Base-by-base conservation (phyloP, 2,888 invertebrate species). In the Tetramorium bicarinatum region DNA sequence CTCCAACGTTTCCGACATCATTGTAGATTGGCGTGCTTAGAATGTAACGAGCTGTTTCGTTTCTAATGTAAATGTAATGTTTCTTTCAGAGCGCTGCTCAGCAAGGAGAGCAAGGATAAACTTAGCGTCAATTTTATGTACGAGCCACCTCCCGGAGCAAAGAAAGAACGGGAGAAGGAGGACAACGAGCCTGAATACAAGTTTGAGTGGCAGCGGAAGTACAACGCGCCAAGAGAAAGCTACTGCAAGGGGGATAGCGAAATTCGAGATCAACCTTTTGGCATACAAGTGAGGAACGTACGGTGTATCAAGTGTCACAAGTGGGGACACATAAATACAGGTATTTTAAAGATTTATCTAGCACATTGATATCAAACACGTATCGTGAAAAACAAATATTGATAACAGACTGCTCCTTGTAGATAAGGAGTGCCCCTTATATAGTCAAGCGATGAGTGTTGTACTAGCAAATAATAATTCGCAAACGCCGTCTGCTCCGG, bases 181-280 rank as follows among this genome's bases (percentile, higher is more conserved):
- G 98, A 98, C 91, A 98, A 98, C 94, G 99, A 99, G 94, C 98
- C 98, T 0, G 99, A 99, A 92, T 99, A 98, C 93, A 99, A 99
- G 95, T 99, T 99, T 95, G 99, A 99, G 94, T 99, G 99, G 99
- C 99, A 99, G 95, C 96, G 99, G 66, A 99, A 99, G 95, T 99
- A 99, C 93, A 99, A 99, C 95, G 99, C 99, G 7, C 99, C 99
- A 0, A 96, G 99, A 95, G 99, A 99, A 95, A 99, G 99, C 92
- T 99, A 99, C 94, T 99, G 99, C 92, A 99, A 99, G 95, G 99
- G 99, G 25, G 99, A 99, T 94, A 98, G 99, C 87, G 98, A 99
- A 95, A 99, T 99, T 92, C 96, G 98, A 84, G 99, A 99, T 95
- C 99, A 99, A 95, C 99, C 99, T 0, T 99, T 99, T 96, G 99